These are phyloP conservation scores for Cheilosia scutellata DNA, from an alignment of 2,888 invertebrate genomes.

Conservation along the genomic window DNA sequence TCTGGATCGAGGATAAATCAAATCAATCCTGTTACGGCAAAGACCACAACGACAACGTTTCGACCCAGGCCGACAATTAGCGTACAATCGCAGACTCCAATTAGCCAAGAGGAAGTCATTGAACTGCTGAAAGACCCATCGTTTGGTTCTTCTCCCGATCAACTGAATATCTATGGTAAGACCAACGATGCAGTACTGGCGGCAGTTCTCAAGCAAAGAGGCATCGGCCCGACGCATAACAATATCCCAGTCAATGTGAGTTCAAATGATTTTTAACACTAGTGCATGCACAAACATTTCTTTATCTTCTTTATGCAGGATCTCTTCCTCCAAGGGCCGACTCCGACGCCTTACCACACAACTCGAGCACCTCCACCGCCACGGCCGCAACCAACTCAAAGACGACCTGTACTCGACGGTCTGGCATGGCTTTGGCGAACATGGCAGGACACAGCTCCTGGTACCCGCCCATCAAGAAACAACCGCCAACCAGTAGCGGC, in stretches of 20 bases:
- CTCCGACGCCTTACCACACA: constrained; percentile 80
- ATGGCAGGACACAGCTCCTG: constrained; percentile 86
- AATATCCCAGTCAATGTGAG: constrained; percentile 80
- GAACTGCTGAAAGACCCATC: constrained; percentile 78
- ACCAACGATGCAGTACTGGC: constrained; percentile 89
- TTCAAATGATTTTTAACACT: not conserved
- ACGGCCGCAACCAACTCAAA: constrained; percentile 82
- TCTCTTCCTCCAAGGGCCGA: constrained; percentile 85
- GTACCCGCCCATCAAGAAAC: constrained; percentile 80
- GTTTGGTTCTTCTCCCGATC: constrained; percentile 78
- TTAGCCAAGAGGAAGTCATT: constrained; percentile 76
- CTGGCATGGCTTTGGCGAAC: constrained; percentile 86
- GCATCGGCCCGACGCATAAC: constrained; percentile 88
- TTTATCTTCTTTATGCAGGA: constrained; percentile 82
- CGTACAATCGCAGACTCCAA: constrained; percentile 80
- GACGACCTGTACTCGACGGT: constrained; percentile 86
- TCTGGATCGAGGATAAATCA: constrained; percentile 65
- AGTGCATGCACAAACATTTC: not conserved
- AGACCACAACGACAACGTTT: constrained; percentile 80
- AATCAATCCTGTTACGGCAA: constrained; percentile 77
- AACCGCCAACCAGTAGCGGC: constrained; percentile 59
- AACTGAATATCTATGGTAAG: constrained; percentile 85
- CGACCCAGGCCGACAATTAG: constrained; percentile 61
- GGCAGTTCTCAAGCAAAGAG: constrained; percentile 89
- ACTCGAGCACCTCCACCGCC: constrained; percentile 74